Conservation (phyloP, 2,888 invertebrate species). For the Keiferia lycopersicella region DNA sequence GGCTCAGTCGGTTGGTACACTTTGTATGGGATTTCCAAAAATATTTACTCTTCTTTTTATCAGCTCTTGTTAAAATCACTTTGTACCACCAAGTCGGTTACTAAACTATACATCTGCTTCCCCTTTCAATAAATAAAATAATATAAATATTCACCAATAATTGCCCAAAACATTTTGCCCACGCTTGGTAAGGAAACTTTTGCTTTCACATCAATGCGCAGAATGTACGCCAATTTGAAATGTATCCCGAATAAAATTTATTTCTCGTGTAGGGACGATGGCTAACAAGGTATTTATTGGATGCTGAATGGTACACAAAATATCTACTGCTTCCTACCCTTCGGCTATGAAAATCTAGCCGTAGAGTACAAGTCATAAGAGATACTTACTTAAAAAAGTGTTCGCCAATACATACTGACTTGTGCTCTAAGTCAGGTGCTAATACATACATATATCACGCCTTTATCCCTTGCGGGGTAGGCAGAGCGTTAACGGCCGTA, state of each 20-base stretch:
- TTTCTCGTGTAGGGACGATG: conserved; percentile 28
- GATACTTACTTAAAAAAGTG: background rate
- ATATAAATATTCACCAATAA: background rate
- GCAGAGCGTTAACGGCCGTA: too few species aligned
- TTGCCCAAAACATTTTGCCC: background rate
- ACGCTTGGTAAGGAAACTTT: background rate
- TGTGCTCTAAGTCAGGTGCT: too few species aligned
- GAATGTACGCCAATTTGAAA: conserved; percentile 31
- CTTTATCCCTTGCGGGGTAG: too few species aligned
- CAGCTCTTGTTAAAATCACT: too few species aligned
- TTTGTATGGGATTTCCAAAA: too few species aligned
- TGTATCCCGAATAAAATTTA: conserved; percentile 33
- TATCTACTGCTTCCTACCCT: conserved; percentile 47
- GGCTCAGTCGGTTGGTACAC: too few species aligned
- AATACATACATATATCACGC: too few species aligned
- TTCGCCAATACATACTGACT: too few species aligned
- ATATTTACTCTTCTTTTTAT: too few species aligned
- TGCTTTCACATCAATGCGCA: conserved; percentile 15
- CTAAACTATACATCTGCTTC: background rate
- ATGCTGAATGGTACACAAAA: conserved; percentile 51
- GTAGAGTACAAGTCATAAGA: background rate
- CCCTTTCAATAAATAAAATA: background rate
- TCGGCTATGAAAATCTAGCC: conserved; percentile 45
- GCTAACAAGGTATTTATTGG: conserved; percentile 57
- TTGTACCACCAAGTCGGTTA: too few species aligned